Evolutionary conservation across 2,888 invertebrate genomes (phyloP), one percentile per base, ranked within the genome.

Genomic region (Yponomeuta malinellus): DNA sequence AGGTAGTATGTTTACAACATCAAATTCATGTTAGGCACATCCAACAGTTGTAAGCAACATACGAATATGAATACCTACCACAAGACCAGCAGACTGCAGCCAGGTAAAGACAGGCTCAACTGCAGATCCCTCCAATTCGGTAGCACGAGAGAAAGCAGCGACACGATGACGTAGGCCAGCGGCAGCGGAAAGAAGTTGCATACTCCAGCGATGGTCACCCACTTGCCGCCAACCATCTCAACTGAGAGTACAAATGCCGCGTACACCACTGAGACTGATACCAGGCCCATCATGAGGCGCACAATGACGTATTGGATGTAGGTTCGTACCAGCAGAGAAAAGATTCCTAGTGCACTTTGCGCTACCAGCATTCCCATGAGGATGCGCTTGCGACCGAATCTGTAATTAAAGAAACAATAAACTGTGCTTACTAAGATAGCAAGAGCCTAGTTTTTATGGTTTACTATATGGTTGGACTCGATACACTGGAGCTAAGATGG

Each of bases 211-310:
- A 96, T 94, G 3, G 96, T 96, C 73, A 96, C 93, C 96, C 96
- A 96, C 76, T 95, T 94, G 2, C 96, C 96, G 64, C 96, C 96
- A 4, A 96, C 96, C 71, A 96, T 88, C 83, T 96, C 96, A 76
- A 96, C 95, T 63, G 96, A 94, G 59, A 97, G 89, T 8, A 97
- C 96, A 77, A 97, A 96, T 43, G 95, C 96, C 63, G 96, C 95
- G 83, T 96, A 96, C 37, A 96, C 96, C 69, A 96, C 95, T 29
- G 96, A 96, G n/a, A 96, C 96, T 1, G 95, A 96, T 15, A 96
- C 95, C 76, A 95, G 94, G 0, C 97, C 97, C 82, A 96, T 93
- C 3, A 95, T 79, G 4, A 95, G 94, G 67, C 96, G 90, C 66
- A 96, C 92, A 0, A 94, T 85, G 68, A 96, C 92, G 85, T 96